phyloP scores from a whole-genome alignment of 1,140 invertebrate genomes.

The Bombus waltoni region DNA sequence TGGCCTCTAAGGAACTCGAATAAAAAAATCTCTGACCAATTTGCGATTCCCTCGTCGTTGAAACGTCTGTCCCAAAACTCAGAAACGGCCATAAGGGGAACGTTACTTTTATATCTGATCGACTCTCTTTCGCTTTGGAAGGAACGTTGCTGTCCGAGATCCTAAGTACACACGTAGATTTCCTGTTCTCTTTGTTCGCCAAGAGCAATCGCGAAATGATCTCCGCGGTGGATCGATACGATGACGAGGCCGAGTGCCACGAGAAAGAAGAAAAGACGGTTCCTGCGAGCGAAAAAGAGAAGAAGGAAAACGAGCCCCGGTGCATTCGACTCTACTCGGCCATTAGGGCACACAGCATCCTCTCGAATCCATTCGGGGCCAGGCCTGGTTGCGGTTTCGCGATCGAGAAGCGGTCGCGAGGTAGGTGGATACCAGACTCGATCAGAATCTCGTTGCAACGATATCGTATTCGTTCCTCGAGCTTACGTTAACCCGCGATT shows the following conservation, averaged over 20 bases:
- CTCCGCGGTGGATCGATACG: conserved; percentile 12
- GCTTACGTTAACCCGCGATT: conserved; percentile 29
- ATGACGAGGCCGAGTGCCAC: background rate
- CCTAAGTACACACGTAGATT: conserved; percentile 15
- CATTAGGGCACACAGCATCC: conserved; percentile 63
- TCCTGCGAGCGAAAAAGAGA: too few species aligned
- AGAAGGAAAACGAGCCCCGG: background rate
- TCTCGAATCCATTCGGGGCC: conserved; percentile 22
- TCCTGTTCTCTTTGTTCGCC: background rate
- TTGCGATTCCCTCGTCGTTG: background rate
- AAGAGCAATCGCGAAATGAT: conserved; percentile 23
- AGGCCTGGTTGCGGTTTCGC: conserved; percentile 69
- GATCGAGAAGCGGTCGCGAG: conserved; percentile 61
- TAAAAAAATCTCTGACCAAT: background rate
- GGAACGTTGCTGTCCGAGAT: background rate
- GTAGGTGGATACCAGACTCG: conserved; percentile 34
- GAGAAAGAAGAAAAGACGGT: background rate
- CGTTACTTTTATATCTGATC: background rate
- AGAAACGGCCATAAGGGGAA: background rate
- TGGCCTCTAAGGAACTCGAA: background rate
- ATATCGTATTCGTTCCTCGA: conserved; percentile 65
- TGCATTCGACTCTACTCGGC: conserved; percentile 52
- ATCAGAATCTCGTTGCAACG: conserved; percentile 54
- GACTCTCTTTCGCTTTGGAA: too few species aligned
- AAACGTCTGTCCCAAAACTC: background rate